Evolutionary conservation across 2,888 invertebrate species (phyloP), one percentile per base, ranked within the genome.

Genomic region (Yponomeuta malinellus): DNA sequence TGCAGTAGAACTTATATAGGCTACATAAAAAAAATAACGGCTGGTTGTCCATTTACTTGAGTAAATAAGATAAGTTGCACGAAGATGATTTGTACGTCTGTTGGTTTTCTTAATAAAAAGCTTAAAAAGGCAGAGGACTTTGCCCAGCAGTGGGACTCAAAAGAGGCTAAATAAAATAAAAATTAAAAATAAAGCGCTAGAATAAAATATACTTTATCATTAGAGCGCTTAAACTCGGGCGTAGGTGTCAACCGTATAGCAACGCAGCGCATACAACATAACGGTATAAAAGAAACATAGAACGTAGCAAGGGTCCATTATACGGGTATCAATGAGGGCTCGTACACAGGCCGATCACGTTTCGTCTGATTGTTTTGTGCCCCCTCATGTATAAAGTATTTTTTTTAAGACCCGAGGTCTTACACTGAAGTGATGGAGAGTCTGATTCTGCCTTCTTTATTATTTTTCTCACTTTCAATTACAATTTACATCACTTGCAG

Each of bases 321-420:
- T 59, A 59, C 52, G 52, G 52, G 52, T 29, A 64, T 70, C 64
- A 63, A 64, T 70, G 64, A 64, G 63, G 15, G 15, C 31, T 64
- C 64, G 29, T 52, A 6, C 63, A 71, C 69, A 81, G 71, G 76
- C 79, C 8, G 67, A 65, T 76, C 83, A 84, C 83, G 83, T 82
- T 71, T 70, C 69, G 69, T 29, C 75, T 79, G 81, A 84, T 84
- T 84, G 83, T 83, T 83, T 83, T 79, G 82, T 78, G 77, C 79
- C 77, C 79, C 73, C 75, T 75, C 75, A 76, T 75, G 76, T 77
- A 81, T 78, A 79, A 78, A 80, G 76, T 77, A 81, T 78, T 78
- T 79, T 77, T 67, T 67, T 59, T 59, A 59, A 59, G 52, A 59
- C 52, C 52, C 52, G 15, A 15, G 15, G 52, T 15, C 52, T 59